Conservation (phyloP, 2,888 invertebrate species). For the Eupithecia subfuscata region DNA sequence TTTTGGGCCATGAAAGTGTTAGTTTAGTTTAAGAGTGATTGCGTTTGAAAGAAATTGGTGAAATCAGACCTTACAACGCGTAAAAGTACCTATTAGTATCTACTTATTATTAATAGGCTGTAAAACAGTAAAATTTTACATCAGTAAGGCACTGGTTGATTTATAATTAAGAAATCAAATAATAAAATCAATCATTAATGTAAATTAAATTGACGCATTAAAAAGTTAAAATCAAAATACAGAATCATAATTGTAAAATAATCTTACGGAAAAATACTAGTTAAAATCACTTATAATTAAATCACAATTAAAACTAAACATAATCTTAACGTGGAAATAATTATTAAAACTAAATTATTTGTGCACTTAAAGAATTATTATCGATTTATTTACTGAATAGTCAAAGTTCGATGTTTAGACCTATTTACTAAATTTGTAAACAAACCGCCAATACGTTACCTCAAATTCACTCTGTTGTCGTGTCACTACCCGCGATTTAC, state of each 20-base stretch:
- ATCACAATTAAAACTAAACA: constrained; percentile 53
- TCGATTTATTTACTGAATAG: constrained; percentile 25
- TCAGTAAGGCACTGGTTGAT: constrained; percentile 25
- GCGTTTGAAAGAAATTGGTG: not conserved
- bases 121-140: constrained; percentile 5
- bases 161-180: constrained; percentile 11
- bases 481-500: too few relatives aligned
- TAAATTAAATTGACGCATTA: not conserved
- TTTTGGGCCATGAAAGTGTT: too few relatives aligned
- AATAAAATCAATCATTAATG: not conserved
- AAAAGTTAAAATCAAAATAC: constrained; percentile 20
- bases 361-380: constrained; percentile 41
- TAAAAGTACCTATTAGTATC: not conserved
- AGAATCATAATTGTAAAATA: constrained; percentile 33
- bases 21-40: not conserved
- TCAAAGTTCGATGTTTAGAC: constrained; percentile 23
- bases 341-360: constrained; percentile 47
- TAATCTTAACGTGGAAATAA: constrained; percentile 48
- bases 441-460: too few relatives aligned
- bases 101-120: not conserved
- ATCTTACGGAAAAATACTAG: constrained; percentile 44
- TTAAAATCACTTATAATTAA: constrained; percentile 47
- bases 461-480: too few relatives aligned
- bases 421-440: not conserved
- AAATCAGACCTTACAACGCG: not conserved